Evolutionary conservation across 2,797 vertebrate genomes (phyloP), one percentile per base, ranked within the genome.

Genomic region (Martes flavigula): DNA sequence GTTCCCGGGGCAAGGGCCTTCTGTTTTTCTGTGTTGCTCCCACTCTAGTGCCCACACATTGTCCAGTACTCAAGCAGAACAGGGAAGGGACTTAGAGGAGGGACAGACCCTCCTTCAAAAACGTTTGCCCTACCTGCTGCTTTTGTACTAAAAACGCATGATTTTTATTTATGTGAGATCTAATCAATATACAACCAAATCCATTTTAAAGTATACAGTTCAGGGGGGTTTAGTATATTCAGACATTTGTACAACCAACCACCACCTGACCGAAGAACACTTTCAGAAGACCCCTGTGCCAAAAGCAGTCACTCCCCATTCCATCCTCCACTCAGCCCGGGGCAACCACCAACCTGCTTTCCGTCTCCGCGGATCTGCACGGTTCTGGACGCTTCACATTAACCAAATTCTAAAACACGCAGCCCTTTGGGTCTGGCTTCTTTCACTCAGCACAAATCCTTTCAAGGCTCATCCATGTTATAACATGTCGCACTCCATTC

Each of bases 201-300:
- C 12, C 23, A 62, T 70, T 95, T 70, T 46, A 5, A 95, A 81
- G 79, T 30, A 87, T n/a, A 86, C 3, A 62, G 43, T 43, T 85
- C 58, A 40, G 46, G 51, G n/a, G n/a, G 5, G 38, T 48, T 90
- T 60, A 48, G 38, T 32, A 54, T 30, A 62, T 17, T 78, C 77
- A 77, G 27, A 90, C 64, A 85, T 62, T 51, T 25, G 5, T 56
- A 64, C 17, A 35, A n/a, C 13, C 70, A 48, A 68, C 23, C 38
- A 68, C 32, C 20, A 27, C 40, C 48, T 89, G 73, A 75, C 48
- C 75, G 13, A 32, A 35, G 68, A 90, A 60, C 8, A 12, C 60
- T 35, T 51, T n/a, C 23, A 5, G 81, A 46, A 40, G 35, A 70
- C 17, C 4, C 18, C 40, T 4, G 0, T 18, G 27, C 23, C 66